Percentiles rank a stretch among this genome's conserved stretches.
Evolutionary conservation across 2,888 invertebrate genomes (phyloP).

Genomic region (Scaptomyza polygonia): DNA sequence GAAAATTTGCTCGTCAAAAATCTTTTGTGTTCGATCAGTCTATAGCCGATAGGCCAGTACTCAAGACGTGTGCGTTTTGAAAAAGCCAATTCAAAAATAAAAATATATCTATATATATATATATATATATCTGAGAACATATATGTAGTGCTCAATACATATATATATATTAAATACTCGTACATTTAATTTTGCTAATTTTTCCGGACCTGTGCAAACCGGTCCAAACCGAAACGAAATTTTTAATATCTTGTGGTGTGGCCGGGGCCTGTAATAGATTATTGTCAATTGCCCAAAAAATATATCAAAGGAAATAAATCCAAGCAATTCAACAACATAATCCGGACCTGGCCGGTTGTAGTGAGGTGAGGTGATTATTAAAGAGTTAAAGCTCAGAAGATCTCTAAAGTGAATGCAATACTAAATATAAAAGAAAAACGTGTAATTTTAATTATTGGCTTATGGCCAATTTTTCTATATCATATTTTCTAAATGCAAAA

Average conservation of each 20-base stretch:
- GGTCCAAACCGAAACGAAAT: constrained; percentile 44
- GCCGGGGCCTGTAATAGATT: constrained; percentile 39
- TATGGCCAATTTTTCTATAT: constrained; percentile 38
- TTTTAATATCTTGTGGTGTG: constrained; percentile 24
- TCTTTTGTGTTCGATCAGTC: constrained; percentile 63
- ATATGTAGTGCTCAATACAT: constrained; percentile 15
- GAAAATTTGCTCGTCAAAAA: constrained; percentile 42
- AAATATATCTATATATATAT: constrained; percentile 24
- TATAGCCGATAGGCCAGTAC: constrained; percentile 54
- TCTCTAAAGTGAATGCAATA: neutral
- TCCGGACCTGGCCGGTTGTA: constrained; percentile 18
- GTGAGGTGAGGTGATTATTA: constrained; percentile 54
- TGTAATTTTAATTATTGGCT: constrained; percentile 40
- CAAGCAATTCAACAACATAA: neutral
- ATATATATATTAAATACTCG: constrained; percentile 24
- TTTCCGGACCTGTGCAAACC: constrained; percentile 55
- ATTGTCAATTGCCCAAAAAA: constrained; percentile 44
- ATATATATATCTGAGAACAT: constrained; percentile 22
- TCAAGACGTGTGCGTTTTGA: constrained; percentile 66
- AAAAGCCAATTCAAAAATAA: constrained; percentile 25
- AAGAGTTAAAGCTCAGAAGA: neutral
- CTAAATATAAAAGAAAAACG: neutral
- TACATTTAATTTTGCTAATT: constrained; percentile 23
- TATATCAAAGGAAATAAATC: neutral
- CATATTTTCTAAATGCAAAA: constrained; percentile 25